Evolutionary conservation across 92 coral and sea anemone species (phyloP).

Genomic region (Heliopora coerulea): DNA sequence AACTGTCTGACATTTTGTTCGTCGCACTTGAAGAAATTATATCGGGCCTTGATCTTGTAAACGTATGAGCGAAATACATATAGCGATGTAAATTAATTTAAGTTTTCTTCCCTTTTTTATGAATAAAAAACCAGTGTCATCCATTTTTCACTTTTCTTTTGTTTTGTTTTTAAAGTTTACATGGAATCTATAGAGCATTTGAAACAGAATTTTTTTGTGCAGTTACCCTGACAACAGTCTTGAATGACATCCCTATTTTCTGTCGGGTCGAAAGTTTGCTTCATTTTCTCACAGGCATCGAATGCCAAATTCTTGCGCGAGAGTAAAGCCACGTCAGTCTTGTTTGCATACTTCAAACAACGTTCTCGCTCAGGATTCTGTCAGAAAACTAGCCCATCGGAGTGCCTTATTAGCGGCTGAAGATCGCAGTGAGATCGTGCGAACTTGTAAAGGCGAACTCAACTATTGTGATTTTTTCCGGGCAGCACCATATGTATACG

Average conservation of each 20-base stretch:
- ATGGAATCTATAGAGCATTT: constrained; percentile 24
- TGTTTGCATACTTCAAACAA: neutral
- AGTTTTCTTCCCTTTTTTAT: no score
- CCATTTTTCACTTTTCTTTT: neutral
- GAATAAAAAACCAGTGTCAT: no score
- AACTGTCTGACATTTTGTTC: no score
- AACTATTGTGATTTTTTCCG: neutral
- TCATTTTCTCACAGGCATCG: neutral
- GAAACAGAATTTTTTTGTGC: constrained; percentile 31
- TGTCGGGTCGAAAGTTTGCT: neutral
- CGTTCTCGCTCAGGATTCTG: neutral
- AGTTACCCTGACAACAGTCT: constrained; percentile 16
- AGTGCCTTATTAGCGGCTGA: neutral
- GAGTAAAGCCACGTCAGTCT: neutral
- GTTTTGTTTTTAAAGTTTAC: neutral
- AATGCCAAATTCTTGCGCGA: neutral
- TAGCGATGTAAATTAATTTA: no score
- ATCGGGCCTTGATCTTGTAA: no score
- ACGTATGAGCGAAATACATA: no score
- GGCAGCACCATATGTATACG: neutral
- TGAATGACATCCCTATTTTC: neutral
- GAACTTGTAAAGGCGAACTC: constrained; percentile 21
- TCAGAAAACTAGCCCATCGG: constrained; percentile 5
- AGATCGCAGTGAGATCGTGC: neutral
- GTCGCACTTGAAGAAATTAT: no score